Base-by-base conservation (phyloP, 2,888 invertebrate species). In the Zeuzera pyrina region DNA sequence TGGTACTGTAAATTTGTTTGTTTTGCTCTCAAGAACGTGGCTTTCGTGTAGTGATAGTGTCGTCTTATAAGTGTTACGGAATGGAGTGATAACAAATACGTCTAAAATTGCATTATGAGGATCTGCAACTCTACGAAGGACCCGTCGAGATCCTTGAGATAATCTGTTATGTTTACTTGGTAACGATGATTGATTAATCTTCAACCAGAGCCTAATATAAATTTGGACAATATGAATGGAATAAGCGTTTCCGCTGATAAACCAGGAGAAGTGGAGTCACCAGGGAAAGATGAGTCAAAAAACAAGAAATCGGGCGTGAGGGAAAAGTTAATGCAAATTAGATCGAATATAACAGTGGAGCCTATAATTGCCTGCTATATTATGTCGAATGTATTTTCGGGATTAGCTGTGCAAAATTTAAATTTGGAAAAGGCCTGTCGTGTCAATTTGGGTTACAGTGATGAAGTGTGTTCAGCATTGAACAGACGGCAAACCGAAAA, bases 391-490 rank as follows among this genome's bases (percentile, higher is more conserved):
- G 87, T 88, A 27, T 77, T 88, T 34, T 91, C 93, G 1, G 88
- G 89, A 43, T 72, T 94, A 41, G 93, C 93, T 33, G 89, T 93
- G 22, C 93, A 94, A 66, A 94, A 94, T 73, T 73, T 94, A 35
- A 92, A 92, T 67, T 84, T 94, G 49, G 94, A 93, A 62, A 94
- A 94, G 68, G 94, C 93, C 2, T 94, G 94, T 61, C 79, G 93
- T 34, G 93, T 94, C 13, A 94, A 94, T 61, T 84, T 93, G 57
- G 87, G 84, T 0, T 93, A 92, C 47, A 85, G 89, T 15, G 87
- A 88, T 36, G 87, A 88, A 54, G 87, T 93, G 15, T 94, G 94
- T 60, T 87, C 88, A 42, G 92, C 93, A 1, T 66, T 94, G 22
- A 89, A 91, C 11, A 85, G 86, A 29, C 85, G 93, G 44, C 87